Evolutionary conservation across 2,888 invertebrate species (phyloP), one percentile per base, ranked within the genome.

Genomic region (Eupithecia centaureata): DNA sequence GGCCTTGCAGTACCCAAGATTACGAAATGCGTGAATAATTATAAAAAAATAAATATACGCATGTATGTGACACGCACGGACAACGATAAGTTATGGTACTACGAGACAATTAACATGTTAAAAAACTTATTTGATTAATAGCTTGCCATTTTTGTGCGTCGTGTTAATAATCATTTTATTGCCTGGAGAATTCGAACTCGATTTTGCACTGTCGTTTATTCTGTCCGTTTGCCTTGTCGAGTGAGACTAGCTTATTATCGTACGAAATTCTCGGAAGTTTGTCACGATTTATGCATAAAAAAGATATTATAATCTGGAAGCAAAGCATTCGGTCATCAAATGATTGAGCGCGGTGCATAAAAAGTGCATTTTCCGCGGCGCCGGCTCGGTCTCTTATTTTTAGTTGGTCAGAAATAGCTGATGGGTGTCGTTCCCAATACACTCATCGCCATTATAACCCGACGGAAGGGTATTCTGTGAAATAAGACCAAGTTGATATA

Each of bases 331-430:
- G 74, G 70, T 71, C 76, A 75, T 71, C 78, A 74, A 77, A 77
- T 81, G 82, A 82, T 86, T 87, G 82, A 84, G 84, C 86, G 81
- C 77, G 84, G 77, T 86, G 87, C 85, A 87, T 87, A 91, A 91
- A 91, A 91, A 91, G 82, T 87, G 87, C 88, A 88, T 82, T 83
- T 77, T 77, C 68, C 67, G 61, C 73, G 77, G 77, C 77, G 78
- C 78, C 78, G 73, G 74, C 74, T 68, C 79, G 83, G 80, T 80
- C 82, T 79, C 80, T 77, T 91, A 90, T 90, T 90, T 90, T 89
- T 90, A 90, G 88, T 79, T 47, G 77, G 77, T 80, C 86, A 76
- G 76, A 86, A 91, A 91, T 90, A 91, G 83, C 77, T 74, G 75
- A 85, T 85, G 78, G 86, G 83, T 87, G 86, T 80, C 86, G 86